phyloP scores from a whole-genome alignment of 1,140 invertebrate species.

The Penaeus vannamei region DNA sequence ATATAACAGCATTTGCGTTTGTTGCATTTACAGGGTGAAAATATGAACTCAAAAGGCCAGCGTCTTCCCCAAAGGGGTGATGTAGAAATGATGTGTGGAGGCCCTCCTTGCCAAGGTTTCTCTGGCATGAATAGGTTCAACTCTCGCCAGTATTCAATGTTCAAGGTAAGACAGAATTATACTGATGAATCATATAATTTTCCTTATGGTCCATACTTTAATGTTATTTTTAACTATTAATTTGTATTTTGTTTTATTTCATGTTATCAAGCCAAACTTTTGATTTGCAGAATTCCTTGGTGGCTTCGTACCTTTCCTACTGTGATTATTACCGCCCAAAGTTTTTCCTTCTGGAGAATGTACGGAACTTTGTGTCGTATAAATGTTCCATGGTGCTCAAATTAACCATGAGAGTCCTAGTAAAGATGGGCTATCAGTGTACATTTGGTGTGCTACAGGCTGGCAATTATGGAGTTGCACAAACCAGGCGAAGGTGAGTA shows the following conservation, averaged over 20 bases:
- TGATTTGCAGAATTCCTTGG: conserved; percentile 81
- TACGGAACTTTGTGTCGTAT: conserved; percentile 87
- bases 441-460: conserved; percentile 90
- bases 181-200: neutral
- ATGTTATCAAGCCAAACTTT: neutral
- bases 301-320: conserved; percentile 87
- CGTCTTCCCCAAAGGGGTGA: conserved; percentile 83
- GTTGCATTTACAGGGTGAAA: conserved; percentile 73
- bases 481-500: conserved; percentile 81
- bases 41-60: conserved; percentile 75
- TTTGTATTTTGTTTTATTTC: neutral
- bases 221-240: neutral
- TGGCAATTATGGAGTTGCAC: conserved; percentile 88
- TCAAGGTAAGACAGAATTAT: conserved; percentile 76
- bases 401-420: conserved; percentile 82
- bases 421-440: conserved; percentile 91
- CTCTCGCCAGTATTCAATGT: conserved; percentile 87
- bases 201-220: neutral
- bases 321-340: conserved; percentile 90
- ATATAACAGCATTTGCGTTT: neutral
- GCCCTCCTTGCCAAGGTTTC: conserved; percentile 94
- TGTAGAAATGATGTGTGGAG: conserved; percentile 88
- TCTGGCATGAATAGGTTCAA: conserved; percentile 93
- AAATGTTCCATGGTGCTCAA: conserved; percentile 88
- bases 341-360: conserved; percentile 90